Evolutionary conservation across 1,140 invertebrate genomes (phyloP), one percentile per base, ranked within the genome.

Genomic region (Himalopsyche phryganea): DNA sequence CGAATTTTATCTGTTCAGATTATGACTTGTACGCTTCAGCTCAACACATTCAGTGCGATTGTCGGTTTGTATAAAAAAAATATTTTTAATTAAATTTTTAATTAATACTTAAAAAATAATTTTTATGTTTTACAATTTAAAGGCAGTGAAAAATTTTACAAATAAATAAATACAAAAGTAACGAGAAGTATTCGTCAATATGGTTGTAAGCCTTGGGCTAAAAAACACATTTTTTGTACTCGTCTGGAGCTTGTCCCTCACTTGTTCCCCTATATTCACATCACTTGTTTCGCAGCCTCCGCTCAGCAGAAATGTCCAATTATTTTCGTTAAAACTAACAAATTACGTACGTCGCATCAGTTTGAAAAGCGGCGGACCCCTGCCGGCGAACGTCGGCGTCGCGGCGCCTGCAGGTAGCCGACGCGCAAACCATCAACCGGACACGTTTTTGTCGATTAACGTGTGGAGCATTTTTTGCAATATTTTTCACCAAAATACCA

Each of bases 271-370:
- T 28, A 28, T n/a, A 3, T 13, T 14, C 40, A 18, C 40, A 13
- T 13, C 6, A 14, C 10, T 18, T 48, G 45, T 20, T 17, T 18
- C 33, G 48, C 48, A 32, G 33, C 20, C 35, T 40, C 15, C 36
- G 19, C 40, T 20, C n/a, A 15, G 32, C 19, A 18, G 48, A 58
- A 54, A 61, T 56, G 53, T 61, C 59, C 59, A 61, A 61, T 61
- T 61, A 61, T 61, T 61, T 61, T 56, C 59, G 50, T 60, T 54
- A 60, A 60, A 60, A 56, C 59, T 61, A 61, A 61, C 59, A 61
- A 61, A 61, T 61, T 61, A 38, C 52, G 51, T 23, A 50, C 20
- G 52, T 51, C 52, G 32, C 23, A 9, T 28, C 23, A 28, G 23
- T 28, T 28, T 28, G 23, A 28, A 28, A 28, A 28, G 23, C 23